Conservation (phyloP, 2,888 invertebrate genomes). For the Formica aserva region DNA sequence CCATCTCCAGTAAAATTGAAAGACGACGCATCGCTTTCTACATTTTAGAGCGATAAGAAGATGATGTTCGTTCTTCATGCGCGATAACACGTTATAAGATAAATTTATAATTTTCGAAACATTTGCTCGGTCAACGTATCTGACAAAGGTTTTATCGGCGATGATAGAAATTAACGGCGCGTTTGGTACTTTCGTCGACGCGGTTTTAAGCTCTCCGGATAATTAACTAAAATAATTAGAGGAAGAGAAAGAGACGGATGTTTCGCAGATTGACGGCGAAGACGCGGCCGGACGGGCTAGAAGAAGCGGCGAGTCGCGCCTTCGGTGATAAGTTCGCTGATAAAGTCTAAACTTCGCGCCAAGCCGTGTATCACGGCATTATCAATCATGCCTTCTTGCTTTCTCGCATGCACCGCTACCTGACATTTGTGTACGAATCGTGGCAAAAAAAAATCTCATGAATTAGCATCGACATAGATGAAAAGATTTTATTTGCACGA, state of each 20-base stretch:
- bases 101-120: constrained; percentile 54
- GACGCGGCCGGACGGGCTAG: constrained; percentile 40
- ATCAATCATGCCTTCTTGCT: constrained; percentile 74
- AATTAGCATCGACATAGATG: not conserved
- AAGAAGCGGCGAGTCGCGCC: constrained; percentile 55
- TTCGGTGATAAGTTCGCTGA: constrained; percentile 78
- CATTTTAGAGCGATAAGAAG: not conserved
- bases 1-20: constrained; percentile 43
- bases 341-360: constrained; percentile 75
- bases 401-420: constrained; percentile 22
- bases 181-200: constrained; percentile 14
- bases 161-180: constrained; percentile 36
- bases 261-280: constrained; percentile 56
- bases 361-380: constrained; percentile 67
- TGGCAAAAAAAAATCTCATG: constrained; percentile 22
- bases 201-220: constrained; percentile 76
- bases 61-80: constrained; percentile 16
- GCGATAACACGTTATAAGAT: constrained; percentile 31
- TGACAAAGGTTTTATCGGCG: constrained; percentile 52
- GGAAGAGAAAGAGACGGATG: constrained; percentile 65
- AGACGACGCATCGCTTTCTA: not conserved
- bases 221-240: constrained; percentile 81
- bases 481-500: constrained; percentile 29
- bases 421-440: constrained; percentile 34
- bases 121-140: not conserved